Percentiles rank a stretch among this genome's conserved stretches.
These are phyloP conservation scores for Gallinago nigripennis DNA, from an alignment of 2,797 vertebrate species.

Conservation along the genomic window DNA sequence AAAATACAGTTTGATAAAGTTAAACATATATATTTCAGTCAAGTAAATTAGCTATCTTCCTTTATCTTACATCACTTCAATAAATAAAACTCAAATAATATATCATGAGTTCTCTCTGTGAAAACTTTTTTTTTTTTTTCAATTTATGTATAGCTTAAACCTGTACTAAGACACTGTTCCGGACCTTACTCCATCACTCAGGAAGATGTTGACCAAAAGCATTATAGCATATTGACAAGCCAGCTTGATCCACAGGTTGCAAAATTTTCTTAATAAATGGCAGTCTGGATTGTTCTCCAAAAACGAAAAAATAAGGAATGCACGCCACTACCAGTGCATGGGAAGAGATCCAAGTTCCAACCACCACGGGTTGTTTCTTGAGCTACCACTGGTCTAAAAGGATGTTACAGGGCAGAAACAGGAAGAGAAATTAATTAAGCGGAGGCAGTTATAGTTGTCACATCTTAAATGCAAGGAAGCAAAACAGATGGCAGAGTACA, in stretches of 20 bases:
- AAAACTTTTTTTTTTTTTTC: background rate
- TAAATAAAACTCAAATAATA: background rate
- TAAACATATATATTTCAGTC: background rate
- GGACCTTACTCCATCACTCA: background rate
- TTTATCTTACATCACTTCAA: background rate
- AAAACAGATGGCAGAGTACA: background rate
- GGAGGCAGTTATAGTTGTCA: background rate
- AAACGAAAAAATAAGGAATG: background rate
- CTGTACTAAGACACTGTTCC: background rate
- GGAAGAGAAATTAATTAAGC: background rate
- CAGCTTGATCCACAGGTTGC: background rate
- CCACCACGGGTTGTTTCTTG: background rate
- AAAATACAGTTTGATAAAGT: background rate
- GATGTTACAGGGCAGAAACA: background rate
- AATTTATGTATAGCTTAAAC: background rate
- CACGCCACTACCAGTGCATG: background rate
- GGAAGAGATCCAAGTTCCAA: background rate
- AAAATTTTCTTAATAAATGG: background rate
- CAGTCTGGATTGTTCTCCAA: background rate
- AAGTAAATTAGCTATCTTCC: background rate
- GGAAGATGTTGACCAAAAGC: background rate
- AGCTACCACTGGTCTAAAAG: background rate
- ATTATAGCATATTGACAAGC: background rate
- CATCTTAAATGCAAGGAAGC: background rate
- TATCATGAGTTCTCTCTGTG: background rate